Evolutionary conservation across 2,797 vertebrate genomes (phyloP).

Genomic region (Sebastes baramenuke): DNA sequence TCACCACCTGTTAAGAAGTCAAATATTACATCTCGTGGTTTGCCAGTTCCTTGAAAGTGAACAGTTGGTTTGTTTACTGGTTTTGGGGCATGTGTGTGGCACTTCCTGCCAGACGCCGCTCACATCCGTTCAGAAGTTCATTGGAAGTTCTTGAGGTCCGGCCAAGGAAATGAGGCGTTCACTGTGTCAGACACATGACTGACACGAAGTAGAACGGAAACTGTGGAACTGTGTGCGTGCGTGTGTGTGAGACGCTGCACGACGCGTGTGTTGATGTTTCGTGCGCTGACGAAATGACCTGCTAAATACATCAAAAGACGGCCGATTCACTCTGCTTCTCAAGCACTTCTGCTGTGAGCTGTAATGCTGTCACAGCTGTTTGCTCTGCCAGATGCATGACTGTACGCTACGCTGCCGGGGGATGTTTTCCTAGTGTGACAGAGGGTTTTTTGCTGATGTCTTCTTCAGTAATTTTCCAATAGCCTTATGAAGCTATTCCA

Average conservation of each 20-base stretch:
- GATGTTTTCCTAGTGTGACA: constrained; percentile 35
- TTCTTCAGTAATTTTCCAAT: constrained; percentile 49
- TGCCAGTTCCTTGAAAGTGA: neutral
- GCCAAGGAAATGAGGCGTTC: constrained; percentile 15
- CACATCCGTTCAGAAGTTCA: constrained; percentile 21
- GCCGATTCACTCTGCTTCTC: constrained; percentile 36
- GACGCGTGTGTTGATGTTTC: constrained; percentile 15
- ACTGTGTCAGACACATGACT: constrained; percentile 26
- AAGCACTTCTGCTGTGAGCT: constrained; percentile 44
- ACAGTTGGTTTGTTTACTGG: neutral
- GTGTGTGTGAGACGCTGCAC: constrained; percentile 1
- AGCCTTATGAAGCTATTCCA: neutral
- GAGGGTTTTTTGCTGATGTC: constrained; percentile 40
- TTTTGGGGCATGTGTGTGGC: neutral
- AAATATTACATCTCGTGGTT: neutral
- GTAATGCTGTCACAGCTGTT: constrained; percentile 58
- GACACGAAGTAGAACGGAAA: constrained; percentile 36
- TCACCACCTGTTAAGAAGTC: neutral
- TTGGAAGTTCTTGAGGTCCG: neutral
- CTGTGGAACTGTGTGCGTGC: neutral
- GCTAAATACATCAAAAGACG: constrained; percentile 34
- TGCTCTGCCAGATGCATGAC: constrained; percentile 55
- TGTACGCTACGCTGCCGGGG: constrained; percentile 11
- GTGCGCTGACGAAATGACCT: constrained; percentile 30
- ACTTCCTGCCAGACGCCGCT: neutral